These are phyloP conservation scores for Gymnocheta viridis DNA, from an alignment of 2,888 invertebrate genomes.

Conservation along the genomic window DNA sequence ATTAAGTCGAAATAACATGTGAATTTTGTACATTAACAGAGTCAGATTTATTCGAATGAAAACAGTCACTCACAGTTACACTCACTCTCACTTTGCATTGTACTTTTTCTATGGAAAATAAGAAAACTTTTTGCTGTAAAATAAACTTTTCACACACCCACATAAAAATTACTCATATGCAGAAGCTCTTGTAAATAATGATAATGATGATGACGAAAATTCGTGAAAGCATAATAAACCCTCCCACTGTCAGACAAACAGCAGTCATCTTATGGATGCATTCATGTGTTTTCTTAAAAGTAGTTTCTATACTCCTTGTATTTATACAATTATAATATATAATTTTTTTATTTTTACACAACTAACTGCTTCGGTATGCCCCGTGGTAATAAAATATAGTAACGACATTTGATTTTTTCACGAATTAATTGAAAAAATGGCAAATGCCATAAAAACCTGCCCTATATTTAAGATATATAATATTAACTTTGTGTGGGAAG, in stretches of 20 bases:
- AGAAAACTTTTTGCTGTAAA: neutral
- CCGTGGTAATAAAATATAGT: no score
- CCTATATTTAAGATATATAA: no score
- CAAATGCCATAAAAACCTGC: no score
- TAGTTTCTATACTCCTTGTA: neutral
- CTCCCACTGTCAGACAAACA: neutral
- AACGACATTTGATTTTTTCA: no score
- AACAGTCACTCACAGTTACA: neutral
- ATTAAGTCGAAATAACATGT: neutral
- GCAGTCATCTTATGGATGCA: conserved; percentile 13
- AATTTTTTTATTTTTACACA: no score
- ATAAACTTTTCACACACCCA: neutral
- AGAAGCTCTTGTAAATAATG: neutral
- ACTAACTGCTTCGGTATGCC: no score
- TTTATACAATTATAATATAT: neutral
- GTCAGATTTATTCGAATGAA: neutral
- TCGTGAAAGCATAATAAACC: neutral
- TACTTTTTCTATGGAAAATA: neutral
- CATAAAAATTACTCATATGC: neutral
- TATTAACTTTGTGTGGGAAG: no score
- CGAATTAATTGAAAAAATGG: no score
- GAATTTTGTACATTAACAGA: conserved; percentile 6
- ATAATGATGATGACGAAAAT: conserved; percentile 26
- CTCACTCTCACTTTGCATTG: neutral
- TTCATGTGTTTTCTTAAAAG: neutral